Conservation (phyloP, 2,113 vertebrate species). For the Mirounga angustirostris region DNA sequence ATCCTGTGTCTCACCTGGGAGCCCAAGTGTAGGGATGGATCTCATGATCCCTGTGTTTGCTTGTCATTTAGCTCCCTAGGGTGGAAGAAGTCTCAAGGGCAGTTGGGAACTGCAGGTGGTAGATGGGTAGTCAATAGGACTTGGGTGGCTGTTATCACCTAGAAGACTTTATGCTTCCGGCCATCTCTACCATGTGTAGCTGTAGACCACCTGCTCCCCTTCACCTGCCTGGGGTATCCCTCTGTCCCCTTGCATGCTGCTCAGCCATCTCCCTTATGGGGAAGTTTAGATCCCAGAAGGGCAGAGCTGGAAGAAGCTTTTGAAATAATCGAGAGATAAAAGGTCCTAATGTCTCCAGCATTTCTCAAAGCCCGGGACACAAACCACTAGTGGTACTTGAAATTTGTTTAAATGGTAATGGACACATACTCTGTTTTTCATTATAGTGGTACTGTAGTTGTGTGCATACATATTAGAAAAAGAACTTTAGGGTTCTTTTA, state of each 20-base stretch:
- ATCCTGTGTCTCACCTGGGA: background rate
- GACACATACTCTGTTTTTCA: background rate
- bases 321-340: background rate
- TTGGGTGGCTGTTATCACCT: background rate
- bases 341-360: background rate
- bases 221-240: too few species aligned
- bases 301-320: background rate
- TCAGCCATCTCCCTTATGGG: background rate
- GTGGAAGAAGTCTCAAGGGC: background rate
- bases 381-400: background rate
- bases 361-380: background rate
- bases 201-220: background rate
- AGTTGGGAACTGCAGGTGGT: background rate
- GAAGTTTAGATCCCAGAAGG: background rate
- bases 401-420: background rate
- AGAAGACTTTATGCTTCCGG: background rate
- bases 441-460: background rate
- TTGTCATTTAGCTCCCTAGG: background rate
- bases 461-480: background rate
- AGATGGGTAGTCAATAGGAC: background rate
- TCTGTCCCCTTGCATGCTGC: background rate
- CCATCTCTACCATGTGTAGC: rapidly evolving
- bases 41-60: background rate
- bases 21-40: background rate
- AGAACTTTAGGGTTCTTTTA: background rate